Evolutionary conservation across 2,888 invertebrate genomes (phyloP).

Genomic region (Lepetodrilus schrolli): DNA sequence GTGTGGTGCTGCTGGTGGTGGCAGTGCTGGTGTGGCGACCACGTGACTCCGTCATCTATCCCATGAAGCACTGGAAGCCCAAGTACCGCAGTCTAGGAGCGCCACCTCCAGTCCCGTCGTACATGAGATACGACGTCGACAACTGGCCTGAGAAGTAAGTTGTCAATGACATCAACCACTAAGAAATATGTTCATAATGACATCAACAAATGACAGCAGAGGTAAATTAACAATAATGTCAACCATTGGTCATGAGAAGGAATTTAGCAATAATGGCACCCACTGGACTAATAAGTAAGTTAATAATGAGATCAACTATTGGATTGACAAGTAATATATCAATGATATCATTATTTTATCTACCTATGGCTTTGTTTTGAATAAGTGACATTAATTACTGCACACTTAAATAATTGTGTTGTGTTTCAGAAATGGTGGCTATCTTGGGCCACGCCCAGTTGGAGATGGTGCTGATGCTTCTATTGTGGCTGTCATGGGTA

Average conservation of each 20-base stretch:
- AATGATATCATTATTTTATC: too few species aligned
- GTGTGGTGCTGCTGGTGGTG: conserved; percentile 65
- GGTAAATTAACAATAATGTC: too few species aligned
- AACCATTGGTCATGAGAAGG: too few species aligned
- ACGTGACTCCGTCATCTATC: conserved; percentile 69
- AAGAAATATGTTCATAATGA: too few species aligned
- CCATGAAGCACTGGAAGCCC: conserved; percentile 74
- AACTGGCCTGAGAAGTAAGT: conserved; percentile 62
- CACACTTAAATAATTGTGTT: background rate
- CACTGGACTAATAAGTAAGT: too few species aligned
- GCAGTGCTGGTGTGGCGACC: conserved; percentile 72
- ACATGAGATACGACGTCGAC: conserved; percentile 66
- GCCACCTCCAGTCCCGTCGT: conserved; percentile 68
- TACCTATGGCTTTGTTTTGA: too few species aligned
- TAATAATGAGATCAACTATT: too few species aligned
- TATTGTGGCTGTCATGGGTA: conserved; percentile 47
- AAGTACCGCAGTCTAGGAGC: conserved; percentile 68
- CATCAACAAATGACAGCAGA: too few species aligned
- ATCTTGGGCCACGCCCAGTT: conserved; percentile 55
- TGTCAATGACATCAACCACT: too few species aligned
- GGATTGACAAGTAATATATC: too few species aligned
- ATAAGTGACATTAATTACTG: too few species aligned
- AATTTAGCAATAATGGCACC: too few species aligned
- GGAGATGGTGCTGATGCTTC: conserved; percentile 67
- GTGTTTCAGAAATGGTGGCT: conserved; percentile 31